These are phyloP conservation scores for Pseudomyrmex concolor DNA, from an alignment of 1,140 invertebrate species.

Conservation along the genomic window DNA sequence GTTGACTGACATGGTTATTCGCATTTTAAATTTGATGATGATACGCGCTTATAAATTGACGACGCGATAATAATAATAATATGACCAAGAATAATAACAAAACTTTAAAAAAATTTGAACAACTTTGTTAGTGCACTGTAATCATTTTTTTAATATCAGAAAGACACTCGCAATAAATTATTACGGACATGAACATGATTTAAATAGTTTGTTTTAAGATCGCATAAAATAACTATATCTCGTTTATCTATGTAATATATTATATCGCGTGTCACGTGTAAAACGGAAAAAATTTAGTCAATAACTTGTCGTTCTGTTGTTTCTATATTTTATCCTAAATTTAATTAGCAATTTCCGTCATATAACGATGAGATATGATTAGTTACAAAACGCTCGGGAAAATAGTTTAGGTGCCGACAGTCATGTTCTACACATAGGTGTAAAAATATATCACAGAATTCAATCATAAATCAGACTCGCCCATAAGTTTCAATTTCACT, in stretches of 20 bases:
- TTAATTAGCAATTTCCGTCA: slow-evolving; percentile 4
- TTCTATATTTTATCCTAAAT: not conserved
- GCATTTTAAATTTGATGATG: not conserved
- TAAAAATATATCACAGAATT: slow-evolving; percentile 60
- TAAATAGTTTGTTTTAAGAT: slow-evolving; percentile 47
- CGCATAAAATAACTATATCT: not conserved
- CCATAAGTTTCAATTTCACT: slow-evolving; percentile 59
- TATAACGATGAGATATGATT: slow-evolving; percentile 1
- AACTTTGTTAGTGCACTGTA: not conserved
- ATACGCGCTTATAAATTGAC: not conserved
- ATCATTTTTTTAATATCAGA: not conserved
- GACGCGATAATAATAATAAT: no score
- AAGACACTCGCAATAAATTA: slow-evolving; percentile 34
- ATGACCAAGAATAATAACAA: not conserved
- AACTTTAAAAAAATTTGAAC: not conserved
- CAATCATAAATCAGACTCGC: slow-evolving; percentile 62
- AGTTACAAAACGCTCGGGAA: not conserved
- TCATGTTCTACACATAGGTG: not conserved
- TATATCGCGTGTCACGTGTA: slow-evolving; percentile 4
- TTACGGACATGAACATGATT: slow-evolving; percentile 9
- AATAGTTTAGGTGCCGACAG: slow-evolving; percentile 10
- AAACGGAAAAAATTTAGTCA: not conserved
- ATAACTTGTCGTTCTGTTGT: not conserved
- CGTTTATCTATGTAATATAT: slow-evolving; percentile 31
- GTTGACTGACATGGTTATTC: not conserved